Evolutionary conservation across 2,888 invertebrate species (phyloP).

Genomic region (Clusia tigrina): DNA sequence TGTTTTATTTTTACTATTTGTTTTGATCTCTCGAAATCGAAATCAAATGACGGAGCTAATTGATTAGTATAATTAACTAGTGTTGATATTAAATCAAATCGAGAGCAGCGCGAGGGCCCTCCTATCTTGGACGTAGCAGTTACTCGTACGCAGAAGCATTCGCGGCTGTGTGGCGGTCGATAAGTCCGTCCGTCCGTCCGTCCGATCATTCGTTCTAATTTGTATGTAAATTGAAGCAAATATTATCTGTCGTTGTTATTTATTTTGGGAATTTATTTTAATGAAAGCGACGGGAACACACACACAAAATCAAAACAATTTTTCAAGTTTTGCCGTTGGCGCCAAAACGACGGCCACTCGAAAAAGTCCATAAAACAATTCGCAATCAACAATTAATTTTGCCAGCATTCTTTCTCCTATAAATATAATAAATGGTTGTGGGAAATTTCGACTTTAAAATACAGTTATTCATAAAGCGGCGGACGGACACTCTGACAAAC

Average conservation of each 20-base stretch:
- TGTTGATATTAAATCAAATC: neutral
- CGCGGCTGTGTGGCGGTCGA: too few species aligned
- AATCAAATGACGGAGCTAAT: neutral
- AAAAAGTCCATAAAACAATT: neutral
- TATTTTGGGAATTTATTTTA: constrained; percentile 10
- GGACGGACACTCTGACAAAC: neutral
- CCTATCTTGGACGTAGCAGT: too few species aligned
- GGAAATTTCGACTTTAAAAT: neutral
- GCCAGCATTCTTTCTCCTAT: neutral
- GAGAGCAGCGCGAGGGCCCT: too few species aligned
- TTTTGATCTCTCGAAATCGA: neutral
- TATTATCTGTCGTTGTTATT: constrained; percentile 11
- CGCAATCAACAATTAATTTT: neutral
- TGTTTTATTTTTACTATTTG: too few species aligned
- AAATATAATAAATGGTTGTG: neutral
- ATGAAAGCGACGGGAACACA: neutral
- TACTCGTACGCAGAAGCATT: too few species aligned
- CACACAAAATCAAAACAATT: neutral
- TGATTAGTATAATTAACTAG: neutral
- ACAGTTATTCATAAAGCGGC: constrained; percentile 7
- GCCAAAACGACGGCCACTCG: constrained; percentile 13
- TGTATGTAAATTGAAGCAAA: constrained; percentile 21
- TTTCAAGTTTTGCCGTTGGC: constrained; percentile 14
- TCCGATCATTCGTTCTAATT: constrained; percentile 21
- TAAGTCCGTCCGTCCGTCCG: neutral